Conservation (phyloP, 2,888 invertebrate genomes). For the Bhutanitis thaidina region DNA sequence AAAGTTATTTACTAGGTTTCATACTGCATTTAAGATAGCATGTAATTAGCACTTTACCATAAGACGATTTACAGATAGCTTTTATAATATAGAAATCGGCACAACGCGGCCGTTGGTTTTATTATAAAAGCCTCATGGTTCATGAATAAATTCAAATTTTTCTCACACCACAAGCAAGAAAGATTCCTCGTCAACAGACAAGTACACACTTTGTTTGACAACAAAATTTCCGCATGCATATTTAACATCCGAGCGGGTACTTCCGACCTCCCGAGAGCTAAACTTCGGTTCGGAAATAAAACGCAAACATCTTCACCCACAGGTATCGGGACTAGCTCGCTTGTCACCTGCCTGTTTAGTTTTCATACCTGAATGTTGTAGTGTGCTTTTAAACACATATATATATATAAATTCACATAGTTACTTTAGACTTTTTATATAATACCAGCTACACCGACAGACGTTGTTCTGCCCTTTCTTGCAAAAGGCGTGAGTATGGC, state of each 20-base stretch:
- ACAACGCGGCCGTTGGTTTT: not conserved
- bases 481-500: too few species aligned
- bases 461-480: too few species aligned
- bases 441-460: too few species aligned
- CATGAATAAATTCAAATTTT: slow-evolving; percentile 15
- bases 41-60: too few species aligned
- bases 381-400: too few species aligned
- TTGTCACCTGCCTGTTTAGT: too few species aligned
- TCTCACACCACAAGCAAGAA: not conserved
- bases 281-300: slow-evolving; percentile 1
- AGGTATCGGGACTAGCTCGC: not conserved
- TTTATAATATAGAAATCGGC: not conserved
- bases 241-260: slow-evolving; percentile 6
- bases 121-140: not conserved
- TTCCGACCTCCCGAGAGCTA: not conserved
- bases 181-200: slow-evolving; percentile 2
- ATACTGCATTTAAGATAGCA: too few species aligned
- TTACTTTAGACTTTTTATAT: too few species aligned
- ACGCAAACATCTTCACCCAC: not conserved
- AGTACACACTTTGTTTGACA: slow-evolving; percentile 7
- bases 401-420: too few species aligned
- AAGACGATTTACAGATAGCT: too few species aligned
- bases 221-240: slow-evolving; percentile 15
- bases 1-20: too few species aligned
- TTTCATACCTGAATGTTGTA: too few species aligned